phyloP scores from a whole-genome alignment of 2,797 vertebrate genomes.

The Xiphorhynchus erythropygius region DNA sequence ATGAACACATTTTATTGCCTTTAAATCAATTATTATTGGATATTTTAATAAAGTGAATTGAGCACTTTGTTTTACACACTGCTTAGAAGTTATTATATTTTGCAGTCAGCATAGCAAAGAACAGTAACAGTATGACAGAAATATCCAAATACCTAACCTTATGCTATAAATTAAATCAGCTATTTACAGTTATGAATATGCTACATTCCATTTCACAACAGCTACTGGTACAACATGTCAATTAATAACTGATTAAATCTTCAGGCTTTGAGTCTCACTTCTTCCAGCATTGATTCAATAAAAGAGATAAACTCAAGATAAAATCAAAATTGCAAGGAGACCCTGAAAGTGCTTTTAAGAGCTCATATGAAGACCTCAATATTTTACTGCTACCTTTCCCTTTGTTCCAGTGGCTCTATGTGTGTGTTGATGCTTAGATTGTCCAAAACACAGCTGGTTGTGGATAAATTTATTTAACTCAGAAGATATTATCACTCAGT shows the following conservation, averaged over 20 bases:
- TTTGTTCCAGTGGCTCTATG: neutral
- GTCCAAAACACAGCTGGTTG: neutral
- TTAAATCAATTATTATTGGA: constrained; percentile 99
- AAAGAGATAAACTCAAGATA: constrained; percentile 7
- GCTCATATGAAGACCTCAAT: neutral
- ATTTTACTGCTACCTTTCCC: neutral
- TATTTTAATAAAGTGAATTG: constrained; percentile 94
- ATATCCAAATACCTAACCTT: constrained; percentile 70
- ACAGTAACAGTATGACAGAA: constrained; percentile 71
- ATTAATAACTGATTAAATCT: constrained; percentile 70
- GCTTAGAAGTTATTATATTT: constrained; percentile 88
- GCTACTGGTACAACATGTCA: constrained; percentile 62
- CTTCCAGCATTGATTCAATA: neutral
- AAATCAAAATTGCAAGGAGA: neutral
- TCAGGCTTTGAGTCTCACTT: constrained; percentile 37
- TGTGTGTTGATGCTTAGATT: neutral
- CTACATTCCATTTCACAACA: constrained; percentile 58
- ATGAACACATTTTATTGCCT: constrained; percentile 99
- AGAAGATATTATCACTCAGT: neutral
- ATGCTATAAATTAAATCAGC: constrained; percentile 69
- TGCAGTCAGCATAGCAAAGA: constrained; percentile 81
- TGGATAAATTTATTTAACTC: neutral
- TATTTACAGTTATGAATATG: constrained; percentile 69
- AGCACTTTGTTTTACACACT: constrained; percentile 89
- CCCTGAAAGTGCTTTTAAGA: neutral